phyloP scores from a whole-genome alignment of 1,140 invertebrate species.

The Popillia japonica region DNA sequence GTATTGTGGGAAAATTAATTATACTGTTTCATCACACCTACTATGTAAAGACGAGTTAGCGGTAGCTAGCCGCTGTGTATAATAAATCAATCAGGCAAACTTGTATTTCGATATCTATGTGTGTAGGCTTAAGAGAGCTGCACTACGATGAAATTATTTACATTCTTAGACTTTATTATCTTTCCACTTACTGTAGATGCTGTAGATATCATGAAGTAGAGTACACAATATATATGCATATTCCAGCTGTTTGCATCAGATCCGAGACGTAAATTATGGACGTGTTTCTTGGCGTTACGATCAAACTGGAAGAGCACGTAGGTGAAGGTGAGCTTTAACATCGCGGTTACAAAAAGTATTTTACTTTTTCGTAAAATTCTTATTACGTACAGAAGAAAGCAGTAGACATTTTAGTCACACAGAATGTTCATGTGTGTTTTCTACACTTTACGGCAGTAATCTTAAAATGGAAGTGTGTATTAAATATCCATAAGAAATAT shows the following conservation, averaged over 20 bases:
- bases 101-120: background rate
- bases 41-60: background rate
- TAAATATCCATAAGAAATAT: background rate
- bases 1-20: conserved; percentile 2
- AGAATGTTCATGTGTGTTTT: background rate
- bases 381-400: background rate
- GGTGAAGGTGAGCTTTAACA: background rate
- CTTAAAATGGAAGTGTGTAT: background rate
- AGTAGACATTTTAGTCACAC: too few relatives aligned
- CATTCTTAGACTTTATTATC: background rate
- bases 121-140: background rate
- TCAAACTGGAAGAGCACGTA: background rate
- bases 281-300: background rate
- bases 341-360: background rate
- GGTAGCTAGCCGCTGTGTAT: background rate
- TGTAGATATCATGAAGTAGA: background rate
- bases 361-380: background rate
- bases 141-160: background rate
- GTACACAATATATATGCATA: background rate
- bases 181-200: background rate
- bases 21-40: conserved; percentile 1
- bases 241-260: background rate
- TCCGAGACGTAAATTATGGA: background rate
- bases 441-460: background rate
- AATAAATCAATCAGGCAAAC: background rate